Evolutionary conservation across 2,888 invertebrate species (phyloP).

Genomic region (Euclidia mi): DNA sequence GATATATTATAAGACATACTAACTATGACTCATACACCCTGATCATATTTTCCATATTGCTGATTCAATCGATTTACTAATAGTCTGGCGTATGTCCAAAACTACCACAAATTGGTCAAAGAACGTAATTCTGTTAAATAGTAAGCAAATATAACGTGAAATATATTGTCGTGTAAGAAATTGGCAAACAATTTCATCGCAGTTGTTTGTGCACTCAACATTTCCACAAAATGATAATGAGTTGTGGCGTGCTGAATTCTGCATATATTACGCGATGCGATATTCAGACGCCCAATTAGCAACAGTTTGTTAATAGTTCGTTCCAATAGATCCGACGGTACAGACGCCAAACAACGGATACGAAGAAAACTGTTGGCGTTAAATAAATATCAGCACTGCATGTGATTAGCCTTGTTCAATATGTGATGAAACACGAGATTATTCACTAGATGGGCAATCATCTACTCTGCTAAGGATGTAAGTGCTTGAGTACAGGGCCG

Average conservation of each 20-base stretch:
- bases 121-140: too few species aligned
- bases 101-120: too few species aligned
- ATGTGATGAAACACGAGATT: too few species aligned
- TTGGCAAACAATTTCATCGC: not conserved
- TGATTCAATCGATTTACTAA: too few species aligned
- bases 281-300: constrained; percentile 36
- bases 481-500: too few species aligned
- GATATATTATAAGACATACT: too few species aligned
- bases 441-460: too few species aligned
- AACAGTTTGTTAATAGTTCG: constrained; percentile 8
- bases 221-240: constrained; percentile 3
- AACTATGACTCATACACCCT: too few species aligned
- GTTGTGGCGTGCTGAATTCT: constrained; percentile 4
- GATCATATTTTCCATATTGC: too few species aligned
- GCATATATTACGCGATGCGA: constrained; percentile 10
- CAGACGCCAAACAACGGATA: not conserved
- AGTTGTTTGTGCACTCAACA: constrained; percentile 7
- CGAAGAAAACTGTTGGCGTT: not conserved
- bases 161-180: not conserved
- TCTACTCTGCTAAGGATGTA: too few species aligned
- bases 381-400: not conserved
- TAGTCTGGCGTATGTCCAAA: too few species aligned
- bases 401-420: too few species aligned
- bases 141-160: not conserved
- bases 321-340: not conserved